A percentile compares a stretch with the other conserved stretches of the same genome.
Conservation (phyloP, 1,140 invertebrate genomes). For the Ectropis grisescens region DNA sequence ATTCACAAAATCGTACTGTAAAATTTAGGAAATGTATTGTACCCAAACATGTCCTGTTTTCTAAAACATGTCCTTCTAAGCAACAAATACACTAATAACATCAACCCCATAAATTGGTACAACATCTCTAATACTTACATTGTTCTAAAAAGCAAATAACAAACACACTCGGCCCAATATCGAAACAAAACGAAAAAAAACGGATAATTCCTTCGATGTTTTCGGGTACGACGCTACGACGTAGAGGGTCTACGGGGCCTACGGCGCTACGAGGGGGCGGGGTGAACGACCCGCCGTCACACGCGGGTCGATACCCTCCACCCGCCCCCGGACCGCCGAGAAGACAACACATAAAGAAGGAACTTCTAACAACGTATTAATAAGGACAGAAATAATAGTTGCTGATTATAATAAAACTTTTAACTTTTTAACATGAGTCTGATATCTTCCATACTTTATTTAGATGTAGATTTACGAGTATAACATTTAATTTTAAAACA, state of each 20-base stretch:
- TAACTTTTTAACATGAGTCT: too few species aligned
- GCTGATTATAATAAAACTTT: too few species aligned
- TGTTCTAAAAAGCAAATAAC: slow-evolving; percentile 10
- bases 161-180: slow-evolving; percentile 10
- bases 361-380: too few species aligned
- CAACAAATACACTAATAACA: too few species aligned
- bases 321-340: slow-evolving; percentile 1
- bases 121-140: slow-evolving; percentile 9
- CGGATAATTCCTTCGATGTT: slow-evolving; percentile 1
- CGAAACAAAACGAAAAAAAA: too few species aligned
- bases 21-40: too few species aligned
- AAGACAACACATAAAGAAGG: too few species aligned
- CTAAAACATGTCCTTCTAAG: too few species aligned
- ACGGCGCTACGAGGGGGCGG: slow-evolving; percentile 24
- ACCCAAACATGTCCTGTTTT: too few species aligned
- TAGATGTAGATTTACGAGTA: not conserved
- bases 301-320: slow-evolving; percentile 47
- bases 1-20: too few species aligned
- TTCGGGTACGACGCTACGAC: slow-evolving; percentile 30
- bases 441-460: not conserved
- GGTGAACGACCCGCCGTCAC: slow-evolving; percentile 43
- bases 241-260: slow-evolving; percentile 21
- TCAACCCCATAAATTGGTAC: not conserved
- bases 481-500: too few species aligned
- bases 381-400: too few species aligned